Evolutionary conservation across 2,888 invertebrate species (phyloP).

Genomic region (Scelioninae gen. 1): DNA sequence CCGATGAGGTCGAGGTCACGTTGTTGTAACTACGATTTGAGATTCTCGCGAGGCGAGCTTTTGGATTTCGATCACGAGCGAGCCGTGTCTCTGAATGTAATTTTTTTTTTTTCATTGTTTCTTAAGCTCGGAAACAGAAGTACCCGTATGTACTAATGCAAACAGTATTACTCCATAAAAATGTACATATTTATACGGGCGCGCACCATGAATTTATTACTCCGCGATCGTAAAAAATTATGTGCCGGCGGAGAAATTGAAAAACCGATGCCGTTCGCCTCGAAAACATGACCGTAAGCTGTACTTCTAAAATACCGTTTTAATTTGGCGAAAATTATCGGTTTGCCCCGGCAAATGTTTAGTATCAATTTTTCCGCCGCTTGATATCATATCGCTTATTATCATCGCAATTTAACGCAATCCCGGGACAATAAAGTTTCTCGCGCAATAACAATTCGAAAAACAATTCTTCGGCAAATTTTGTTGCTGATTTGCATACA

Average conservation of each 20-base stretch:
- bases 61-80: constrained; percentile 67
- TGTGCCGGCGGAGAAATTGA: no score
- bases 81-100: constrained; percentile 52
- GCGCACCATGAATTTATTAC: no score
- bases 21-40: constrained; percentile 63
- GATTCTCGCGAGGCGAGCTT: constrained; percentile 60
- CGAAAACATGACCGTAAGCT: no score
- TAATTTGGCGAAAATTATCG: no score
- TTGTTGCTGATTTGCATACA: constrained; percentile 30
- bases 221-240: no score
- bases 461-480: constrained; percentile 31
- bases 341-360: neutral
- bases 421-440: constrained; percentile 8
- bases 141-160: constrained; percentile 42
- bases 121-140: constrained; percentile 44
- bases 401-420: constrained; percentile 5
- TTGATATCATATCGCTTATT: neutral
- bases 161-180: constrained; percentile 46
- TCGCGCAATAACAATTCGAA: neutral
- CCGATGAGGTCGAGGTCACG: constrained; percentile 65
- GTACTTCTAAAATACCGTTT: no score
- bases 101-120: constrained; percentile 61
- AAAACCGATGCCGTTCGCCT: no score
- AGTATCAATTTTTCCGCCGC: neutral
- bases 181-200: constrained; percentile 54